Evolutionary conservation across 2,888 invertebrate genomes (phyloP).

Genomic region (Noctua janthe): DNA sequence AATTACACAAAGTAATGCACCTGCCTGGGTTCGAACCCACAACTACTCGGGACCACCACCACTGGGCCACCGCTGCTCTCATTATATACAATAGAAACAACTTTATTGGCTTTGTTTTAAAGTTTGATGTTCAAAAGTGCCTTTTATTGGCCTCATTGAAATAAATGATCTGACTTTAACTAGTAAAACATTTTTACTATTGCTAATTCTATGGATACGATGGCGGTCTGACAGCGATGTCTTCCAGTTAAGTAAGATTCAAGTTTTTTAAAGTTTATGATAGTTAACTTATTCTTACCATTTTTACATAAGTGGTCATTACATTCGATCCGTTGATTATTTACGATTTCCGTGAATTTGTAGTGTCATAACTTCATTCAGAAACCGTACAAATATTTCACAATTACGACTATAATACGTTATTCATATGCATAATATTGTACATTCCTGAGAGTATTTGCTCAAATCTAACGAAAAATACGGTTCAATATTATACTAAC

Average conservation of each 20-base stretch:
- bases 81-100: not conserved
- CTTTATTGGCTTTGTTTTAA: not conserved
- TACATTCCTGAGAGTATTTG: not conserved
- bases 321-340: not conserved
- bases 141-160: not conserved
- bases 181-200: not conserved
- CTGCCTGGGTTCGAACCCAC: too few relatives aligned
- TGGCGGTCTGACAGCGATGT: not conserved
- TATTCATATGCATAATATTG: not conserved
- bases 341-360: slow-evolving; percentile 31
- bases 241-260: not conserved
- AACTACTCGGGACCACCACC: too few relatives aligned
- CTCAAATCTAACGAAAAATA: not conserved
- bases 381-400: not conserved
- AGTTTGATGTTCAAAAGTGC: not conserved
- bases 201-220: not conserved
- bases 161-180: not conserved
- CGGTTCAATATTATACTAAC: not conserved
- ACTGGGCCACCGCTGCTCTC: too few relatives aligned
- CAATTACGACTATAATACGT: not conserved
- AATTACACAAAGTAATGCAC: too few relatives aligned
- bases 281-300: not conserved
- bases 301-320: not conserved
- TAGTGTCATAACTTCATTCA: not conserved
- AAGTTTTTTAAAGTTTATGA: not conserved